Percentiles rank a stretch among this genome's conserved stretches.
phyloP scores from a whole-genome alignment of 2,113 vertebrate species.

The Grantiella picta region DNA sequence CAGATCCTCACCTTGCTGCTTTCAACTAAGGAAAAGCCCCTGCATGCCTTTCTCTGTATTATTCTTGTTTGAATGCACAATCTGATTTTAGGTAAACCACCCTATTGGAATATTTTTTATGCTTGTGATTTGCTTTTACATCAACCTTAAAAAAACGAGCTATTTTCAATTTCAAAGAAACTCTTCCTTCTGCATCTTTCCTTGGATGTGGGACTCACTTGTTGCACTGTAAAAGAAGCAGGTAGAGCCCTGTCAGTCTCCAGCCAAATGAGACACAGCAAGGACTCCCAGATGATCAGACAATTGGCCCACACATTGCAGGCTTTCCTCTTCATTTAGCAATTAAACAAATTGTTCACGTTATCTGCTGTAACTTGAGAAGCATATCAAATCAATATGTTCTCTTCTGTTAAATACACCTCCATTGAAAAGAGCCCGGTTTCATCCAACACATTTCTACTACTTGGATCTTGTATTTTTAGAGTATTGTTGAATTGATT shows the following conservation, averaged over 20 bases:
- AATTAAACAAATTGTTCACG: not conserved
- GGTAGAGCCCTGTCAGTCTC: not conserved
- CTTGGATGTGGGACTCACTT: not conserved
- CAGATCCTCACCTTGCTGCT: not conserved
- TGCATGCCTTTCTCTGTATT: not conserved
- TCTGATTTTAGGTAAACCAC: not conserved
- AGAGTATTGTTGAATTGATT: not conserved
- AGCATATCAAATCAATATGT: not conserved
- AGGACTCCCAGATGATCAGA: not conserved
- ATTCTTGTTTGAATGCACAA: not conserved
- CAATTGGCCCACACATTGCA: not conserved
- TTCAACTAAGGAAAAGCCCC: not conserved
- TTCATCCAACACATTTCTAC: not conserved
- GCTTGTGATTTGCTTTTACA: not conserved
- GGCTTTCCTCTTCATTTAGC: not conserved
- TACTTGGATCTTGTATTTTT: not conserved
- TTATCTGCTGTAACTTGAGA: not conserved
- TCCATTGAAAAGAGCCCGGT: not conserved
- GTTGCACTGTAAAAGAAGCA: not conserved
- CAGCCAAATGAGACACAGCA: not conserved
- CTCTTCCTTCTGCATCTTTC: fast-evolving
- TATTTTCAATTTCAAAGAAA: not conserved
- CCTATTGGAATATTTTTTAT: not conserved
- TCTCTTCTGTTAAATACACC: not conserved
- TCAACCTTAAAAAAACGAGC: not conserved